Evolutionary conservation across 2,797 vertebrate species (phyloP).

Genomic region (Phoxinus dragarum): DNA sequence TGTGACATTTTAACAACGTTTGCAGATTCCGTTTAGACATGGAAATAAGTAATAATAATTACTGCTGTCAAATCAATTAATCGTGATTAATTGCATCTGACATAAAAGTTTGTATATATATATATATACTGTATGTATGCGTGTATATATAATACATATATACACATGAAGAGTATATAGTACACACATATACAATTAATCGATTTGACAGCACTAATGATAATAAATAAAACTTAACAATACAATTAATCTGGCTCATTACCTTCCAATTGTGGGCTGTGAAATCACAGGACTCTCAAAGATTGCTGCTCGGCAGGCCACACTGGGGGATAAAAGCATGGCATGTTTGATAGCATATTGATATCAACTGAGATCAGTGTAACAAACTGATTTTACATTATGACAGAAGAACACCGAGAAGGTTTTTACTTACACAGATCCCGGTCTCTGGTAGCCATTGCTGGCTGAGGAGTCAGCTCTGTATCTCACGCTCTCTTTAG

Average conservation of each 20-base stretch:
- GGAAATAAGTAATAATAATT: neutral
- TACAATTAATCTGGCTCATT: slow-evolving; percentile 33
- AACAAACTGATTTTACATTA: neutral
- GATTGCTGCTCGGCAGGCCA: slow-evolving; percentile 84
- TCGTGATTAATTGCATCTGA: neutral
- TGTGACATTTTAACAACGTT: neutral
- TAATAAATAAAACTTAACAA: slow-evolving; percentile 13
- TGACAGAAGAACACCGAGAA: neutral
- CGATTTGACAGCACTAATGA: too few relatives aligned
- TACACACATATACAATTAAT: too few relatives aligned
- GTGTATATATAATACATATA: too few relatives aligned
- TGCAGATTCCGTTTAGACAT: neutral
- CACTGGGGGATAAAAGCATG: slow-evolving; percentile 72
- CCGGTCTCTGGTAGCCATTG: slow-evolving; percentile 94
- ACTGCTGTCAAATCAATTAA: neutral
- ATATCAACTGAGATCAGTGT: neutral
- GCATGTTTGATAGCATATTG: neutral
- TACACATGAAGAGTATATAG: too few relatives aligned
- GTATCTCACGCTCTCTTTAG: slow-evolving; percentile 79
- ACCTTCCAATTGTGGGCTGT: slow-evolving; percentile 84
- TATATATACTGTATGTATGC: too few relatives aligned
- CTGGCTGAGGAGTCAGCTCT: slow-evolving; percentile 82
- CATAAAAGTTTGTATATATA: neutral
- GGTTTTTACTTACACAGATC: slow-evolving; percentile 86
- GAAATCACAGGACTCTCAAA: slow-evolving; percentile 89